Percentiles rank a stretch among this genome's conserved stretches.
These are phyloP conservation scores for Parasteatoda lunata DNA, from an alignment of 2,888 invertebrate genomes.

Conservation along the genomic window DNA sequence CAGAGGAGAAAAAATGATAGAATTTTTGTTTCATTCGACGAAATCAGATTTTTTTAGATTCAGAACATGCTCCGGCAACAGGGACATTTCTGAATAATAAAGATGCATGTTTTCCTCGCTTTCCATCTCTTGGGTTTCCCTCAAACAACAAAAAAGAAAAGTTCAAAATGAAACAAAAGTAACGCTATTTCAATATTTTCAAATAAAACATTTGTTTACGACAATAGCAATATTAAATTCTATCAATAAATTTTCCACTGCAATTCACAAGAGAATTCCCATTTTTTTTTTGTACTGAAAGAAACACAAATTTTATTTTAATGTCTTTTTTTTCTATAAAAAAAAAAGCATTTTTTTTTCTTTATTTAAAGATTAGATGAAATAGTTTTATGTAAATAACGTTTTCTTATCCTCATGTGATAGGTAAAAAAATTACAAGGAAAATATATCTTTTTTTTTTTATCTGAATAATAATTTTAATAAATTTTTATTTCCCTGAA, in stretches of 20 bases:
- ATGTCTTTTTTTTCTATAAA: no score
- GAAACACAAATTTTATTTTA: no score
- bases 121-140: constrained; percentile 15
- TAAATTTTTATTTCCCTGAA: no score
- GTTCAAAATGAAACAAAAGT: constrained; percentile 9
- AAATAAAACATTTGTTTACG: constrained; percentile 56
- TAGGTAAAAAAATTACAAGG: no score
- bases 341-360: no score
- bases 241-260: constrained; percentile 11
- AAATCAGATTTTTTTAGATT: constrained; percentile 32
- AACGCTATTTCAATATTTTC: constrained; percentile 22
- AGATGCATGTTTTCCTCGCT: constrained; percentile 19
- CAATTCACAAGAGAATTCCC: neutral
- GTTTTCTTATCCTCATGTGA: no score
- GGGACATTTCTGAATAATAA: constrained; percentile 53
- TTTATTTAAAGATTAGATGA: no score
- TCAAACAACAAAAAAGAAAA: neutral
- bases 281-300: no score
- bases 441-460: no score
- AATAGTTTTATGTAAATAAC: no score
- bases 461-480: no score
- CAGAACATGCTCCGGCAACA: constrained; percentile 2
- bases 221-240: constrained; percentile 45
- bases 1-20: neutral
- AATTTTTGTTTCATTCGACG: constrained; percentile 41